Base-by-base conservation (phyloP, 2,888 invertebrate species). In the Caenorhabditis afra region DNA sequence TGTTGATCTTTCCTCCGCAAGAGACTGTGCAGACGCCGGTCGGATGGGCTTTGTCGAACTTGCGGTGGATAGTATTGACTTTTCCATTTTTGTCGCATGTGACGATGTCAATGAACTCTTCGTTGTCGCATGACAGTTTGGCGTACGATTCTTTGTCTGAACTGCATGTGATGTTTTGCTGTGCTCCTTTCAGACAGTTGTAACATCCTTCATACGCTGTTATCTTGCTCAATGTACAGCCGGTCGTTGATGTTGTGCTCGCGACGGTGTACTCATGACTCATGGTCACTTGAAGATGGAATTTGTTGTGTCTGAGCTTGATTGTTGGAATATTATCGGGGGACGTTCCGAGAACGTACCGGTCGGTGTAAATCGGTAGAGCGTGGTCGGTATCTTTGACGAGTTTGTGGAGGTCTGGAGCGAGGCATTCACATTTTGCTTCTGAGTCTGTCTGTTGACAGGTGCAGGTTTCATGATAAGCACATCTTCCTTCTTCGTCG, bases 1-100 rank as follows among this genome's bases (percentile, higher is more conserved):
- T 11, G 29, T 47, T 47, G 1, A 47, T 61, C 35, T 61, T 45
- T 3, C 8, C 47, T 29, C 61, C 61, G 16, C 61, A 61, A 8
- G 8, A 0, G 1, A 61, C 47, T 16, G 35, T 35, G 16, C 61
- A 61, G 0, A 16, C 14, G 29, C 61, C 61, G 0, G 1, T 35
- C 1, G 61, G 61, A 5, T 29, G 2, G 0, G 61, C 14, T 1
- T 0, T 14, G 16, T 47, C 35, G 47, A 61, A 61, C 16, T 61
- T 45, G 23, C 61, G 1, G 5, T 61, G 35, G 1, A 61, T 47
- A 1, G 14, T 18, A 11, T 61, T 61, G 1, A 35, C 35, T n/a
- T 0, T 61, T 29, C 47, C 61, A n/a, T 47, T 47, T 22, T n/a
- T 23, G n/a, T 22, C 16, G 10, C 58, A 59, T 1, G 44, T 59